Conservation (phyloP, 2,113 vertebrate genomes). For the Hipposideros armiger region DNA sequence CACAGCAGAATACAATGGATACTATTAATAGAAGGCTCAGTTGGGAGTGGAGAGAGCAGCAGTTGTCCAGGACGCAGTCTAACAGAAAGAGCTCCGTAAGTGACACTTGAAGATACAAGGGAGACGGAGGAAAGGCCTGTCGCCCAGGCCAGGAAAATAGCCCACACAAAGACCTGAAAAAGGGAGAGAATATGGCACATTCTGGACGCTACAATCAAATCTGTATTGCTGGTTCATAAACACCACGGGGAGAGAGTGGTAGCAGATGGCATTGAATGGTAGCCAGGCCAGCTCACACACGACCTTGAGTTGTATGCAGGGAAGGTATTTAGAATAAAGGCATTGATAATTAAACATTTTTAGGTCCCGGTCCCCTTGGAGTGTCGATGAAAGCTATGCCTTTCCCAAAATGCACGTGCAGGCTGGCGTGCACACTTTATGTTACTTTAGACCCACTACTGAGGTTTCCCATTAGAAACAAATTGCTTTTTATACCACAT, state of each 20-base stretch:
- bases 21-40: background rate
- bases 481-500: slow-evolving; percentile 8
- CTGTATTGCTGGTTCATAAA: background rate
- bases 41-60: background rate
- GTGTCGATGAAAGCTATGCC: background rate
- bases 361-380: background rate
- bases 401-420: background rate
- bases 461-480: background rate
- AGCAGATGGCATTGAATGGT: background rate
- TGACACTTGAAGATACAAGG: background rate
- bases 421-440: background rate
- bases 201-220: background rate
- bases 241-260: background rate
- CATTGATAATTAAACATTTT: background rate
- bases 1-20: background rate
- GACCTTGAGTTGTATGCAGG: slow-evolving; percentile 19
- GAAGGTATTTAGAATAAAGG: slow-evolving; percentile 16
- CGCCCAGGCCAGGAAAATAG: background rate
- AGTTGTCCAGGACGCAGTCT: background rate
- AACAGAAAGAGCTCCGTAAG: background rate
- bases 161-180: background rate
- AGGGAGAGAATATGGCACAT: background rate
- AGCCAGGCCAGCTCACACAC: background rate
- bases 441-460: background rate
- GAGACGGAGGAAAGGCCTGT: background rate